These are phyloP conservation scores for Pagetopsis macropterus DNA, from an alignment of 2,797 vertebrate species.

Conservation along the genomic window DNA sequence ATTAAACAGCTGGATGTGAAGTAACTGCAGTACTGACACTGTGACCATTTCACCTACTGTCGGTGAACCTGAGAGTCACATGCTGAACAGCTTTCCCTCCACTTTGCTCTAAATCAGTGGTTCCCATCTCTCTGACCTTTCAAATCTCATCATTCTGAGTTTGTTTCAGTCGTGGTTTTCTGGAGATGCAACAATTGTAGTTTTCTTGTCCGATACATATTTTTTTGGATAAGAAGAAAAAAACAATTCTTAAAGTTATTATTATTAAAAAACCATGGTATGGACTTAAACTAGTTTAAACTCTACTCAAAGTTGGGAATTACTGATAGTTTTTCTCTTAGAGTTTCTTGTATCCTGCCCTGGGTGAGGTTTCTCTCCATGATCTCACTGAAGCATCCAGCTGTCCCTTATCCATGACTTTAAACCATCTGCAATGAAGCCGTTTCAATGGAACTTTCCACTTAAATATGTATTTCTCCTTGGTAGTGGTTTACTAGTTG, in stretches of 20 bases:
- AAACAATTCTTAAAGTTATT: no score
- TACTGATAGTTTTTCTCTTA: neutral
- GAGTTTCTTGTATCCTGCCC: neutral
- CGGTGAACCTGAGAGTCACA: conserved; percentile 17
- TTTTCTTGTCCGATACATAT: no score
- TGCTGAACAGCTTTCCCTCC: neutral
- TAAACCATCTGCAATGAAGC: conserved; percentile 64
- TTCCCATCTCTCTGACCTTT: neutral
- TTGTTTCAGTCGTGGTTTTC: neutral
- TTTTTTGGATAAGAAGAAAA: no score
- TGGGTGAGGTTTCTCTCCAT: conserved; percentile 17
- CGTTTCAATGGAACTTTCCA: neutral
- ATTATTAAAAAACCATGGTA: no score
- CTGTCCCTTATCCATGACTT: conserved; percentile 55
- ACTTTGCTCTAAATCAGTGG: neutral
- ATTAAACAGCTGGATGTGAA: conserved; percentile 56
- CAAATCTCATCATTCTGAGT: neutral
- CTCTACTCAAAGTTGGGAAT: neutral
- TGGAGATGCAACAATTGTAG: no score
- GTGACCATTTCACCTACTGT: conserved; percentile 11
- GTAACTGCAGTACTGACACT: conserved; percentile 5
- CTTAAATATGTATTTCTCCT: no score
- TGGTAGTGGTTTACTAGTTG: conserved; percentile 5
- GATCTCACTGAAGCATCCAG: conserved; percentile 43
- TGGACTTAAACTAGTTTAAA: neutral